phyloP scores from a whole-genome alignment of 1,140 invertebrate genomes.

The Campodea augens region DNA sequence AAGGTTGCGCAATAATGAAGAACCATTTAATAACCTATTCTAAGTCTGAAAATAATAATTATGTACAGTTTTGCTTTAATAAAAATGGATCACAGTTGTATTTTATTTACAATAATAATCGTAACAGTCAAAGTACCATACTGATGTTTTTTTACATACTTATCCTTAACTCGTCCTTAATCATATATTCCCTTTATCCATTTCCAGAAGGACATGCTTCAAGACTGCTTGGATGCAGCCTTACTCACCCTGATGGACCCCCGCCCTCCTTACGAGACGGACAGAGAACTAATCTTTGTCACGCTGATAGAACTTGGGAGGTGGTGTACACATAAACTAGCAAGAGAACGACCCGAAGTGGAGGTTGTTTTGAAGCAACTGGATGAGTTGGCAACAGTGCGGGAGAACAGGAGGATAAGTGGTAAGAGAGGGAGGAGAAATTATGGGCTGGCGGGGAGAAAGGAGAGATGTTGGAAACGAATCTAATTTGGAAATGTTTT shows the following conservation, averaged over 20 bases:
- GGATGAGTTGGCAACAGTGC: slow-evolving; percentile 14
- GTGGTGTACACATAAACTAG: slow-evolving; percentile 30
- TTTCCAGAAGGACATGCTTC: slow-evolving; percentile 40
- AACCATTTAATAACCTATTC: too few species aligned
- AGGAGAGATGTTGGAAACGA: too few species aligned
- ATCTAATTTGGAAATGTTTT: too few species aligned
- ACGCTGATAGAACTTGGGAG: slow-evolving; percentile 36
- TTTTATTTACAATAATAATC: too few species aligned
- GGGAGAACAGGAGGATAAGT: too few species aligned
- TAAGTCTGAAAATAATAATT: too few species aligned
- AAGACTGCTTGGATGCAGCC: slow-evolving; percentile 23
- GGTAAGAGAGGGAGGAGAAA: too few species aligned
- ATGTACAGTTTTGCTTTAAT: too few species aligned
- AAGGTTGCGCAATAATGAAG: too few species aligned
- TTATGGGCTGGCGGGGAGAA: too few species aligned
- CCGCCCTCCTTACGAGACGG: slow-evolving; percentile 27
- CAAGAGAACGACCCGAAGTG: slow-evolving; percentile 44
- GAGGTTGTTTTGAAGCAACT: slow-evolving; percentile 30
- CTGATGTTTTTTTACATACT: not conserved
- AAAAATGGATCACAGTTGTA: too few species aligned
- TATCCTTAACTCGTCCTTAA: slow-evolving; percentile 1
- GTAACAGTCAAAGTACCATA: not conserved
- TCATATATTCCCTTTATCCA: slow-evolving; percentile 11
- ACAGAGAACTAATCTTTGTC: slow-evolving; percentile 29
- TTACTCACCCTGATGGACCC: slow-evolving; percentile 29